phyloP scores from a whole-genome alignment of 2,113 vertebrate genomes.

The Coryphaenoides rupestris region DNA sequence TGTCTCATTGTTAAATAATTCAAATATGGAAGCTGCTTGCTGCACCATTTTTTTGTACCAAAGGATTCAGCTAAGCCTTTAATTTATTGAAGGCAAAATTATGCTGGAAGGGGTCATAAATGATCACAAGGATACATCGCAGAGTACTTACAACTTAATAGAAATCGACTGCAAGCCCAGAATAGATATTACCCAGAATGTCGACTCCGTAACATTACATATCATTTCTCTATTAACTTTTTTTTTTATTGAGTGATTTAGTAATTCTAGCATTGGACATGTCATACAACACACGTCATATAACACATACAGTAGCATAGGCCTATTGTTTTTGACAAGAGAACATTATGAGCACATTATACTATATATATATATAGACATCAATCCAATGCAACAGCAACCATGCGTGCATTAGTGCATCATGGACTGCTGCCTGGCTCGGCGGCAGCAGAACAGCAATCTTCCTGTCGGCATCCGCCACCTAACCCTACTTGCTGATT shows the following conservation, averaged over 20 bases:
- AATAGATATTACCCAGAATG: not conserved
- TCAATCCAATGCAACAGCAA: too few relatives aligned
- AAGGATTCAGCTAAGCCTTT: conserved; percentile 41
- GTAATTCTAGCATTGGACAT: not conserved
- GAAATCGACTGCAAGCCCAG: conserved; percentile 28
- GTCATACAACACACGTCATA: not conserved
- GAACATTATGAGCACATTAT: too few relatives aligned
- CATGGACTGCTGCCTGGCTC: too few relatives aligned
- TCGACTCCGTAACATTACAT: too few relatives aligned
- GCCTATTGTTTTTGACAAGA: too few relatives aligned
- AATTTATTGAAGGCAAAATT: conserved; percentile 55
- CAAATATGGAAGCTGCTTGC: conserved; percentile 38
- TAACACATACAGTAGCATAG: not conserved
- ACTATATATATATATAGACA: too few relatives aligned
- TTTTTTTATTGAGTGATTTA: not conserved
- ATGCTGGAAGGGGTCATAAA: conserved; percentile 27
- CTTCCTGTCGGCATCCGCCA: too few relatives aligned
- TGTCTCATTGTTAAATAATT: conserved; percentile 53
- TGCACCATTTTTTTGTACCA: conserved; percentile 40
- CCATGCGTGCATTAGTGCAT: too few relatives aligned
- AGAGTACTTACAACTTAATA: conserved; percentile 28
- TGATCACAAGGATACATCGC: conserved; percentile 49
- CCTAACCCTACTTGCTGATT: too few relatives aligned
- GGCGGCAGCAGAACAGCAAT: too few relatives aligned
- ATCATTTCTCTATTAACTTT: not conserved